A percentile compares a stretch with the other conserved stretches of the same genome.
phyloP scores from a whole-genome alignment of 92 coral and sea anemone genomes.

The Virgularia gustaviana region DNA sequence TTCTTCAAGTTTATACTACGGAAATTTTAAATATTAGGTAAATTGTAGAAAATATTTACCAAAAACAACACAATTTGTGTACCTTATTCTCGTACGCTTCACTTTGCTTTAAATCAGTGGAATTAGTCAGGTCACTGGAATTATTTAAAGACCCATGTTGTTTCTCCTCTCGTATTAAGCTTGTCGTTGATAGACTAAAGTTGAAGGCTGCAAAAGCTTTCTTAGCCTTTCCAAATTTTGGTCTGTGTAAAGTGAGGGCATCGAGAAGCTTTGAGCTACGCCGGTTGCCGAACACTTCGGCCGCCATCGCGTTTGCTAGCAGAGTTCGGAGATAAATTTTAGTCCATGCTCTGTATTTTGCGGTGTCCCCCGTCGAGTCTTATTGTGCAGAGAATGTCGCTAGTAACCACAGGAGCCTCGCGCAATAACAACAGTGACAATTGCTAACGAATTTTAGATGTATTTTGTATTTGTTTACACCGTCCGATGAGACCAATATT shows the following conservation, averaged over 20 bases:
- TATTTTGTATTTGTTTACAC: neutral
- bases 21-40: too few species aligned
- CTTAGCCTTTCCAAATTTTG: neutral
- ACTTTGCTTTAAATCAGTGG: too few species aligned
- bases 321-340: too few species aligned
- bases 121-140: too few species aligned
- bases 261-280: slow-evolving; percentile 7
- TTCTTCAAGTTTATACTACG: too few species aligned
- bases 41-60: too few species aligned
- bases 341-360: too few species aligned
- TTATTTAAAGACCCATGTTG: too few species aligned
- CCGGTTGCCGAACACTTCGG: neutral
- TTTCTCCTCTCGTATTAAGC: neutral
- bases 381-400: slow-evolving; percentile 3
- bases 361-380: slow-evolving; percentile 2
- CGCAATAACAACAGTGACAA: slow-evolving; percentile 5
- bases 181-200: slow-evolving; percentile 17
- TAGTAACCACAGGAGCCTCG: slow-evolving; percentile 14
- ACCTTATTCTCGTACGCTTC: slow-evolving; percentile 12
- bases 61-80: too few species aligned
- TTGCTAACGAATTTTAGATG: neutral
- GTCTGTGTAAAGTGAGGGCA: slow-evolving; percentile 24
- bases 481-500: too few species aligned
- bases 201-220: neutral
- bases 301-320: too few species aligned